Evolutionary conservation across 2,113 vertebrate genomes (phyloP), one percentile per base, ranked within the genome.

Genomic region (Zapus hudsonius): DNA sequence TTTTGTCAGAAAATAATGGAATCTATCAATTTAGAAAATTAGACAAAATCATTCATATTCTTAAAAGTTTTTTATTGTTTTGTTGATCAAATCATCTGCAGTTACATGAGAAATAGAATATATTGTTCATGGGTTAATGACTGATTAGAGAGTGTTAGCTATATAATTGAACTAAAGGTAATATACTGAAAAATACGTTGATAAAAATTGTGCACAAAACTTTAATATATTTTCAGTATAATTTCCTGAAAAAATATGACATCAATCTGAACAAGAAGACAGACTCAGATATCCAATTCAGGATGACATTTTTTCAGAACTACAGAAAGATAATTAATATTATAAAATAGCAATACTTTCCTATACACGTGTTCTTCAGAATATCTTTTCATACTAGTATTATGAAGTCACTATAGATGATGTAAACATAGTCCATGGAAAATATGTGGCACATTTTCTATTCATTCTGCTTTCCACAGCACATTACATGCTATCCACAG

Each of bases 21-120:
- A 85, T 42, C 4, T 2, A 87, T 38, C 87, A 57, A 73, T 79
- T 57, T 63, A 89, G 22, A 90, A 75, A 91, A 86, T 57, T 63
- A 57, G 52, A 87, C 73, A 61, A 38, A 87, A 29, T 8, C 47
- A 95, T 81, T 0, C 0, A 7, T 91, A 47, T 95, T 97, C 91
- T 98, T 97, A 91, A 97, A 85, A 97, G 97, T 96, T 87, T 83
- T 98, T 98, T 98, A 98, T 98, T 98, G 44, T 81, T 97, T 97
- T 83, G 74, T 96, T 96, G 69, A 97, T 97, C 83, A 98, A 97
- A 97, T 97, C 98, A 97, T 97, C 87, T 97, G 95, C 85, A 97
- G 29, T 96, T 94, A 97, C 94, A 96, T 91, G 36, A 79, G 23
- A 87, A 95, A 95, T 94, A 97, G 47, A 66, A 96, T 96, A 97